Evolutionary conservation across 2,888 invertebrate genomes (phyloP), one percentile per base, ranked within the genome.

Genomic region (Coenonympha glycerion): DNA sequence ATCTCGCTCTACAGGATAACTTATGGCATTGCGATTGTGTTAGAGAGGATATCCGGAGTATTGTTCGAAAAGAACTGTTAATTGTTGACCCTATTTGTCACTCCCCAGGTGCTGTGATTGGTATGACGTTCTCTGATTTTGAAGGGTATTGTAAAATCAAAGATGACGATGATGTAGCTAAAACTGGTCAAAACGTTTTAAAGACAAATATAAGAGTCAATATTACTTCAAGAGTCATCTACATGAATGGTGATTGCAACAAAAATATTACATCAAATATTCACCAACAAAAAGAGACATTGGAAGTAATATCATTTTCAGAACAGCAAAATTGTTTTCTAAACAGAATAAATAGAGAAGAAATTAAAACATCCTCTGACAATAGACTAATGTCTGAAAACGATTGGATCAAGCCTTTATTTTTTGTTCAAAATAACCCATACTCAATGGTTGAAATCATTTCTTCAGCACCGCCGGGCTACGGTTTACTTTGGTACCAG

Each of bases 1-100:
- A 72, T 57, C 71, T 87, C 26, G 72, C 79, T 61, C 59, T 87
- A 26, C 68, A 75, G 4, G 65, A 76, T 15, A 91, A 91, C 65
- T 65, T 65, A 0, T 91, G 89, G 89, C 52, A 78, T 31, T 91
- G 91, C 58, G 69, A 80, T 54, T 91, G 91, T 61, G 61, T 67
- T 0, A 64, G 75, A 11, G 55, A 69, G n/a, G 88, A 89, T 76
- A 68, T 91, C 3, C 73, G 77, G 52, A 56, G 69, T 3, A 60
- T 88, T 48, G 59, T 73, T 1, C 58, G 33, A 0, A 58, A 67
- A 1, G 66, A 70, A 18, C 55, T 77, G 5, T 51, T 87, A 6
- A 53, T 69, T 2, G 71, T 68, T 0, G 72, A 78, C 26, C 83
- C 88, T 1, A 47, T 56, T 30, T 90, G 89, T 59, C 30, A 57